Evolutionary conservation across 2,888 invertebrate genomes (phyloP).

Genomic region (Lydus trimaculatus): DNA sequence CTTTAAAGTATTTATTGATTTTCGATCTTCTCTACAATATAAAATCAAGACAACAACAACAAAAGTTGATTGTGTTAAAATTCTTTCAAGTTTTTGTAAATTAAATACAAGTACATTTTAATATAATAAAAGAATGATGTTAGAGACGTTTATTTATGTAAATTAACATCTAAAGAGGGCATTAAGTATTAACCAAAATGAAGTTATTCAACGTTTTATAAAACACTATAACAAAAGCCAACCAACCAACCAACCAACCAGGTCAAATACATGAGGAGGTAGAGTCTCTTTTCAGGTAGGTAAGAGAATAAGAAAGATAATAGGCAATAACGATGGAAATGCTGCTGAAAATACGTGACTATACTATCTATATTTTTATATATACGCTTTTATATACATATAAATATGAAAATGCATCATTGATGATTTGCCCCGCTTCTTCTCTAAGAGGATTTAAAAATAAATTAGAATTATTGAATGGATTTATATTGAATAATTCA

Average conservation of each 20-base stretch:
- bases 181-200: conserved; percentile 44
- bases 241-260: background rate
- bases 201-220: conserved; percentile 43
- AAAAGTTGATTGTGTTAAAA: background rate
- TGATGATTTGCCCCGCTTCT: background rate
- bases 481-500: background rate
- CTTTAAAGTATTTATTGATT: background rate
- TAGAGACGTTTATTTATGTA: conserved; percentile 37
- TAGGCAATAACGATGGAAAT: conserved; percentile 53
- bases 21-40: background rate
- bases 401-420: background rate
- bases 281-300: conserved; percentile 32
- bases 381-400: background rate
- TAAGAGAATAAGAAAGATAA: conserved; percentile 49
- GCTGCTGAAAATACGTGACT: conserved; percentile 47
- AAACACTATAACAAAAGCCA: conserved; percentile 24
- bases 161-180: conserved; percentile 40
- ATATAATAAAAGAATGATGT: conserved; percentile 35
- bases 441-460: background rate
- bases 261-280: background rate
- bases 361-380: conserved; percentile 10
- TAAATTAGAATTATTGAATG: background rate
- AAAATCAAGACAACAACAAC: background rate
- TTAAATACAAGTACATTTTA: conserved; percentile 25
- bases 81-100: conserved; percentile 22